Evolutionary conservation across 2,797 vertebrate species (phyloP).

Genomic region (Bovichtus diacanthus): DNA sequence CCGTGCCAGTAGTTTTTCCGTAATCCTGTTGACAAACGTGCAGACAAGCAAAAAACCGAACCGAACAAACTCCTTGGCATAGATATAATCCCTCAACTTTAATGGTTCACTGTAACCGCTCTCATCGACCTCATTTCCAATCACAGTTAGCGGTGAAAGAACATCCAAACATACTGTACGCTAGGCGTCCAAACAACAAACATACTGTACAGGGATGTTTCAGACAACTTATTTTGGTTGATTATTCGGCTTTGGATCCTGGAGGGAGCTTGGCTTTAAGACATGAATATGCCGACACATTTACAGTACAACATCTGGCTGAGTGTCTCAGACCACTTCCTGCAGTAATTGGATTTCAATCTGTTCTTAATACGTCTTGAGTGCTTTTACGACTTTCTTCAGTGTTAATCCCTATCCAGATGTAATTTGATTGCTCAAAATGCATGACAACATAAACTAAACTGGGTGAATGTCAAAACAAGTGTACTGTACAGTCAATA

Average conservation of each 20-base stretch:
- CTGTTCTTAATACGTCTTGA: conserved; percentile 10
- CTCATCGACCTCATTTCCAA: not conserved
- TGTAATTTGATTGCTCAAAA: conserved; percentile 29
- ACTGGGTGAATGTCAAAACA: conserved; percentile 5
- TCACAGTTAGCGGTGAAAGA: not conserved
- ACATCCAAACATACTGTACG: not conserved
- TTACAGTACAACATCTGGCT: conserved; percentile 16
- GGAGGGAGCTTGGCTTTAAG: not conserved
- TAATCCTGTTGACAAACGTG: too few species aligned
- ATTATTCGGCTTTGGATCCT: not conserved
- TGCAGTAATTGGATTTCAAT: conserved; percentile 14
- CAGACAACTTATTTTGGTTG: not conserved
- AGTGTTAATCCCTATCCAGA: conserved; percentile 3
- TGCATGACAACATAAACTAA: conserved; percentile 1
- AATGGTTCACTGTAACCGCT: not conserved
- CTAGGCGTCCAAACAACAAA: not conserved
- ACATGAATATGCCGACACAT: not conserved
- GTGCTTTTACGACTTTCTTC: conserved; percentile 2
- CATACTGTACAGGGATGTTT: not conserved
- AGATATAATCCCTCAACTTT: too few species aligned
- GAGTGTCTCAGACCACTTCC: conserved; percentile 2
- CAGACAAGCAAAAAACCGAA: too few species aligned
- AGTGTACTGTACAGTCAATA: conserved; percentile 3
- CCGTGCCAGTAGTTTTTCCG: too few species aligned
- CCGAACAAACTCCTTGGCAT: too few species aligned